Base-by-base conservation (phyloP, 2,113 vertebrate genomes). In the Lycaon pictus region DNA sequence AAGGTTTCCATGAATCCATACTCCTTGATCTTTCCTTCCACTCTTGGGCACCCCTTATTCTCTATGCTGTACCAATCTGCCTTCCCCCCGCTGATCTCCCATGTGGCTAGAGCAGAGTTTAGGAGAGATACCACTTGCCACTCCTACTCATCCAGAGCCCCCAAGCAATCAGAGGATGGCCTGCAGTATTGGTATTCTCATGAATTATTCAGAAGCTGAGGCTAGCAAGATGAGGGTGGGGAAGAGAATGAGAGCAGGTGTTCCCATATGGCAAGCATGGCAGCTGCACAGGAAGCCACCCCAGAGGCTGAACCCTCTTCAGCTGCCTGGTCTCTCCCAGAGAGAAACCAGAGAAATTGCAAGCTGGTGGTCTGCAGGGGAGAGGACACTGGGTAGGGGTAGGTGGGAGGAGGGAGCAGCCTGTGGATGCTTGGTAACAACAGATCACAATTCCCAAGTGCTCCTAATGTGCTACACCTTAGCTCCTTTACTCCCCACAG, bases 281-380 rank as follows among this genome's bases (percentile, higher is more conserved):
- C 76, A 95, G 88, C 88, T 96, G 81, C 76, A 88, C 58, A 95
- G 81, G 85, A 97, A 96, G 76, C 62, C 55, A 96, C 81, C 93
- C 85, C 16, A 60, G 83, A 96, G 65, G 67, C 63, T 8, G 0
- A 10, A 80, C n/a, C 62, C 32, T 88, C 77, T 82, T 90, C 93
- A 95, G 93, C 69, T 97, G 71, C 76, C 81, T 96, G 62, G 62
- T 56, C n/a, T 95, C 80, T 90, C 35, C 22, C 1, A 0, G 1
- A 94, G 77, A 74, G 71, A 63, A 72, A 74, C 37, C 72, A 71
- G 63, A 87, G 77, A 74, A 56, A 35, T 85, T 3, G 19, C 23
- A 74, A 77, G 77, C 69, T 37, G 3, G 22, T 29, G 20, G 32
- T 58, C 2, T 51, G 72, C 37, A 3, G 20, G 2, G 19, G 23